A percentile compares a stretch with the other conserved stretches of the same genome.
Conservation (phyloP, 2,888 invertebrate species). For the Carabus problematicus region DNA sequence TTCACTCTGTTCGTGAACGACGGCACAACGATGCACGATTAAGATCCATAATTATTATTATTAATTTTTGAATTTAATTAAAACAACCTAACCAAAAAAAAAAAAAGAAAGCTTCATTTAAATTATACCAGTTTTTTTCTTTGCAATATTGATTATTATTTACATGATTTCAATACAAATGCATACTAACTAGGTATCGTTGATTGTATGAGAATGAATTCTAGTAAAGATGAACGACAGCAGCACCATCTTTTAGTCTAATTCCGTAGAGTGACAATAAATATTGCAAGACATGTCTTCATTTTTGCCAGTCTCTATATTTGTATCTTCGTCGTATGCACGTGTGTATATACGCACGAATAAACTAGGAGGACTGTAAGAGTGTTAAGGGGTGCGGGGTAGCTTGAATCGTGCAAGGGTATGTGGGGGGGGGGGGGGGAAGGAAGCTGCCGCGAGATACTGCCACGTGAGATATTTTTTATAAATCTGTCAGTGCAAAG, state of each 20-base stretch:
- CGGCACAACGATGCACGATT: background rate
- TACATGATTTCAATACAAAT: background rate
- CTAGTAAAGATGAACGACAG: constrained; percentile 21
- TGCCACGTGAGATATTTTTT: constrained; percentile 47
- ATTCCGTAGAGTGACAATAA: constrained; percentile 48
- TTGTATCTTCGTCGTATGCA: constrained; percentile 15
- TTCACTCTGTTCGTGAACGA: constrained; percentile 5
- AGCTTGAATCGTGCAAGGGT: too few species aligned
- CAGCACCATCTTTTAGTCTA: constrained; percentile 44
- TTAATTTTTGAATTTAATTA: too few species aligned
- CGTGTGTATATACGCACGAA: constrained; percentile 12
- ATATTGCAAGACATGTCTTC: constrained; percentile 45
- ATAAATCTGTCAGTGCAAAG: constrained; percentile 48
- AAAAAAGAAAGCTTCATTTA: too few species aligned
- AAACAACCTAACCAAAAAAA: too few species aligned
- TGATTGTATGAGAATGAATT: background rate
- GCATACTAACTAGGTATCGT: background rate
- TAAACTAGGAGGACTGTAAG: constrained; percentile 6
- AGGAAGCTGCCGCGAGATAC: constrained; percentile 38
- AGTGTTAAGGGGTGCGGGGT: constrained; percentile 1
- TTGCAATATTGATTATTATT: too few species aligned
- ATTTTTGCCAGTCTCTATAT: constrained; percentile 41
- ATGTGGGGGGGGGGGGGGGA: too few species aligned
- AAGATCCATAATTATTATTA: background rate
- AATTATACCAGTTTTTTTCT: too few species aligned